Evolutionary conservation across 2,888 invertebrate genomes (phyloP).

Genomic region (Crocallis elinguaria): DNA sequence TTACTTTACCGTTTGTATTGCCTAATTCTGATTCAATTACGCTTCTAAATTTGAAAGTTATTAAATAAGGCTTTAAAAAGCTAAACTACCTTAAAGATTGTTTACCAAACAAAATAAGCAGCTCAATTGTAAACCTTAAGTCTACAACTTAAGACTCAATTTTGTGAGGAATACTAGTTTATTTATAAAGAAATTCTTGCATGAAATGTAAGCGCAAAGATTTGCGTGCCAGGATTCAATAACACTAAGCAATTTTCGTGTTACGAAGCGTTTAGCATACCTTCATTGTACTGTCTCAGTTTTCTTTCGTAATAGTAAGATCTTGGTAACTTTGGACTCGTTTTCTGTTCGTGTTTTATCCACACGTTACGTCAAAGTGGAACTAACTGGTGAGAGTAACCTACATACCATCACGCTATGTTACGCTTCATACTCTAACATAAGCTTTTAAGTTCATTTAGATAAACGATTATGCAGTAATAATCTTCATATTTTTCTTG

Average conservation of each 20-base stretch:
- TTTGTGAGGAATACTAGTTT: not conserved
- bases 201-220: constrained; percentile 24
- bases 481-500: too few relatives aligned
- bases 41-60: constrained; percentile 7
- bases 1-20: constrained; percentile 7
- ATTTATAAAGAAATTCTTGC: constrained; percentile 3
- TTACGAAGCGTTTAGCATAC: constrained; percentile 19
- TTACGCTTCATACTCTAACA: too few relatives aligned
- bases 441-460: too few relatives aligned
- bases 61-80: constrained; percentile 14
- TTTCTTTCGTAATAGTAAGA: not conserved
- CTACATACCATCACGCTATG: too few relatives aligned
- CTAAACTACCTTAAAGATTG: not conserved
- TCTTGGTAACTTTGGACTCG: not conserved
- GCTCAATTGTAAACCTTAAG: constrained; percentile 5
- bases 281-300: constrained; percentile 24
- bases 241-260: constrained; percentile 17
- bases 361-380: too few relatives aligned
- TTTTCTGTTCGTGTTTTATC: not conserved
- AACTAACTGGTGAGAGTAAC: too few relatives aligned
- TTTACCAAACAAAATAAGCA: not conserved
- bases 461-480: too few relatives aligned
- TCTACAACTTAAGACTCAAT: not conserved
- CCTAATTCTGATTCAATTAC: constrained; percentile 16
- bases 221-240: constrained; percentile 28